Percentiles rank a stretch among this genome's conserved stretches.
phyloP scores from a whole-genome alignment of 2,888 invertebrate genomes.

The Pegoplata infirma region DNA sequence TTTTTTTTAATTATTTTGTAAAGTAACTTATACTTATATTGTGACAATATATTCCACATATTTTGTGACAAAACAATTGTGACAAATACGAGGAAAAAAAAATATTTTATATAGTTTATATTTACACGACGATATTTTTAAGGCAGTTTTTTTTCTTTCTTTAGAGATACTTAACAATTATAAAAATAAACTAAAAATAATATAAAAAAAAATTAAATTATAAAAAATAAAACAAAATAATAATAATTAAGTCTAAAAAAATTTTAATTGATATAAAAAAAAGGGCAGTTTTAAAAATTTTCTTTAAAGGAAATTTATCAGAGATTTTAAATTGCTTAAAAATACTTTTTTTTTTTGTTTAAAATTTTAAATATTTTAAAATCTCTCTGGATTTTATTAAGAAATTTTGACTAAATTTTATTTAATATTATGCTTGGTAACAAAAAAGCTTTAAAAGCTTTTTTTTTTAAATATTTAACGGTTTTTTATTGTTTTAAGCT shows the following conservation, averaged over 20 bases:
- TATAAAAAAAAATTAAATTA: conserved; percentile 25
- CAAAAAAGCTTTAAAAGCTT: conserved; percentile 3
- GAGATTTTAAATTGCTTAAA: too few species aligned
- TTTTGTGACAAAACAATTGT: conserved; percentile 19
- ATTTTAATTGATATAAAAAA: not conserved
- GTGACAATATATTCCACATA: conserved; percentile 29
- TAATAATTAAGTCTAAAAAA: conserved; percentile 25
- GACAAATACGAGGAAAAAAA: too few species aligned
- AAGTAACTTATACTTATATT: conserved; percentile 45
- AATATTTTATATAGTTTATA: conserved; percentile 1
- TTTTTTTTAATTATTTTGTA: too few species aligned
- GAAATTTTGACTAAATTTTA: conserved; percentile 60
- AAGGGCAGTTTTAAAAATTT: not conserved
- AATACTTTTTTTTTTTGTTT: not conserved
- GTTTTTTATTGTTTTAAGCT: conserved; percentile 9
- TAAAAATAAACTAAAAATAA: conserved; percentile 26
- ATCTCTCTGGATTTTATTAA: too few species aligned
- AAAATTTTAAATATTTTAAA: conserved; percentile 7
- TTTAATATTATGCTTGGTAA: too few species aligned
- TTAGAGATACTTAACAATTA: conserved; percentile 48
- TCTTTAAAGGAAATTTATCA: too few species aligned
- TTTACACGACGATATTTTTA: conserved; percentile 26
- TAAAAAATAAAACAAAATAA: conserved; percentile 1
- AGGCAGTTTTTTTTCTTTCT: conserved; percentile 27
- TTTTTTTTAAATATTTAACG: conserved; percentile 1